Base-by-base conservation (phyloP, 2,888 invertebrate genomes). In the Anagyrus pseudococci region DNA sequence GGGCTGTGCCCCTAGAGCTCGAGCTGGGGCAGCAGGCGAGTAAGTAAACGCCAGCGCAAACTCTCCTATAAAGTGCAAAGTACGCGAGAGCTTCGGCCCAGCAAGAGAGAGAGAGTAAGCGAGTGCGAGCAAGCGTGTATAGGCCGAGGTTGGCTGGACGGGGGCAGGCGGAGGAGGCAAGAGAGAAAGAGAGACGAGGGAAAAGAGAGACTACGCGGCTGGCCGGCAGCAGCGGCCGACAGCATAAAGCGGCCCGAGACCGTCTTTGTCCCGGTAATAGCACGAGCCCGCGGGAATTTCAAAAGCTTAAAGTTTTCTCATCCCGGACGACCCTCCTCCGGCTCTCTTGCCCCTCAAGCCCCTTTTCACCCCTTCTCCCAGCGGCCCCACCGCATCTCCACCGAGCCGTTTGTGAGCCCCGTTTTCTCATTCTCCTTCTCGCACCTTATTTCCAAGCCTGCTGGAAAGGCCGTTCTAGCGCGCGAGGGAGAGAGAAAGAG, bases 261-360 rank as follows among this genome's bases (percentile, higher is more conserved):
- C 41, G 54, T 49, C 58, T 58, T 62, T 58, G 62, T 57, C 53
- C 47, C 44, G 56, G 58, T 59, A 57, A 64, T 61, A 60, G 57
- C 41, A 7, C 44, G 23, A 46, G 60, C 60, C 43, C 58, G 46
- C 57, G 61, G 61, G 57, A 57, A 61, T 61, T 64, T 61, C 53
- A 58, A 64, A 64, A 60, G 60, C 64, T 61, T 53, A 61, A 61
- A 65, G 57, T 65, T 65, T 61, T 65, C 61, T 58, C 65, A 58
- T 62, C 49, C 54, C 65, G 46, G 3, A 25, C 37, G 40, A 43
- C 10, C 29, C 33, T 10, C 1, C 40, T 40, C 22, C 22, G 15
- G 4, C 23, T 25, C 41, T 53, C 25, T n/a, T 1, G 8, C 33
- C 20, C 10, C 19, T 4, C 26, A 52, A 22, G 43, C 13, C 17